Evolutionary conservation across 2,888 invertebrate species (phyloP), one percentile per base, ranked within the genome.

Genomic region (Neelides folsomi): DNA sequence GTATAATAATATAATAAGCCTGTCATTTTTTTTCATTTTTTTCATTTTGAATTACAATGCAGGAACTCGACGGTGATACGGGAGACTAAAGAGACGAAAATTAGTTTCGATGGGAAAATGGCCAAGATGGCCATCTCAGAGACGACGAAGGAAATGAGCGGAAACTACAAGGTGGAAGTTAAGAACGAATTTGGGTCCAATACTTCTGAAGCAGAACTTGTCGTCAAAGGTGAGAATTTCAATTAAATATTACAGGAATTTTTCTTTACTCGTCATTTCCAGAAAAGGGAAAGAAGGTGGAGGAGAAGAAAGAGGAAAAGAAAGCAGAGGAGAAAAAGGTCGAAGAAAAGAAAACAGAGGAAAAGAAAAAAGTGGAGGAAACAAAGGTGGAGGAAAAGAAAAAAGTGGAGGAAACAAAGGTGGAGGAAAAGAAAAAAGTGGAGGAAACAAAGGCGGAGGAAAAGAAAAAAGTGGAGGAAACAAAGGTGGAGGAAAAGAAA

Each of bases 171-270:
- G 67, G 81, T 92, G 41, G 81, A 88, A 20, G 84, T 94, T 49
- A 82, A 80, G 67, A 97, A 95, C 70, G 88, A 92, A 69, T 82
- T 81, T 65, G 97, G 97, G 47, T 83, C 85, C 68, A 92, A 88
- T 65, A 86, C 88, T 67, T 85, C 86, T 1, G 79, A 81, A 42
- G 87, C 93, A 44, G 82, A 86, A 66, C 76, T 98, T 53, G 85
- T 83, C 18, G 82, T 97, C 10, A 79, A 76, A 62, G 75, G 76
- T 74, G 65, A 65, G 67, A 49, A 12, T 37, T 18, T 40, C 15
- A 10, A n/a, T 10, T 55, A 10, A 15, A 13, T 13, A 13, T 35
- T 34, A 15, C n/a, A 20, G 44, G 9, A 44, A 15, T 45, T 20
- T 9, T 45, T 12, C 43, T 51, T 41, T 16, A 39, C 36, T 53